Percentiles rank a stretch among this genome's conserved stretches.
Conservation (phyloP, 2,888 invertebrate genomes). For the Bembecia ichneumoniformis region DNA sequence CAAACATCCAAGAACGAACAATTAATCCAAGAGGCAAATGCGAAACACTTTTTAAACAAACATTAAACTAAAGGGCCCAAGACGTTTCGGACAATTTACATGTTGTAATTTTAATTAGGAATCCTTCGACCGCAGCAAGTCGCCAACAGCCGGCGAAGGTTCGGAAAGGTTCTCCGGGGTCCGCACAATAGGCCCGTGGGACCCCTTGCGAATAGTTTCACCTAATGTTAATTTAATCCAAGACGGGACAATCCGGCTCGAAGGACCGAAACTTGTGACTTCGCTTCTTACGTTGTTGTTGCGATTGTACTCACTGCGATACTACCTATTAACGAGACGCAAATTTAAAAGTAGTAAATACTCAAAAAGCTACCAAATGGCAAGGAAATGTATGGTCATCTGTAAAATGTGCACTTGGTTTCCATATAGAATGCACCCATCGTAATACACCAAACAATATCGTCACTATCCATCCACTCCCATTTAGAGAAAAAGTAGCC, state of each 20-base stretch:
- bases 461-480: too few relatives aligned
- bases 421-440: too few relatives aligned
- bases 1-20: background rate
- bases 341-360: too few relatives aligned
- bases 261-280: slow-evolving; percentile 51
- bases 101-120: slow-evolving; percentile 70
- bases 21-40: background rate
- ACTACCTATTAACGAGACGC: background rate
- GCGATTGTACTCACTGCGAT: slow-evolving; percentile 17
- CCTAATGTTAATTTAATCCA: slow-evolving; percentile 72
- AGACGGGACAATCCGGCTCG: slow-evolving; percentile 44
- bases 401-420: too few relatives aligned
- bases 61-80: slow-evolving; percentile 31
- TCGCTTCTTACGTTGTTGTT: slow-evolving; percentile 46
- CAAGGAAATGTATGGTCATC: too few relatives aligned
- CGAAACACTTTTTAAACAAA: slow-evolving; percentile 37
- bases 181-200: slow-evolving; percentile 32
- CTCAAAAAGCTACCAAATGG: too few relatives aligned
- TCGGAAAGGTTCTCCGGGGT: slow-evolving; percentile 5
- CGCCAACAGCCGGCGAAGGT: slow-evolving; percentile 22
- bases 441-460: too few relatives aligned
- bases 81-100: slow-evolving; percentile 53
- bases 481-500: too few relatives aligned
- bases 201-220: slow-evolving; percentile 48
- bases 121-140: slow-evolving; percentile 46